Evolutionary conservation across 2,797 vertebrate genomes (phyloP), one percentile per base, ranked within the genome.

Genomic region (Enteromius radiatus): DNA sequence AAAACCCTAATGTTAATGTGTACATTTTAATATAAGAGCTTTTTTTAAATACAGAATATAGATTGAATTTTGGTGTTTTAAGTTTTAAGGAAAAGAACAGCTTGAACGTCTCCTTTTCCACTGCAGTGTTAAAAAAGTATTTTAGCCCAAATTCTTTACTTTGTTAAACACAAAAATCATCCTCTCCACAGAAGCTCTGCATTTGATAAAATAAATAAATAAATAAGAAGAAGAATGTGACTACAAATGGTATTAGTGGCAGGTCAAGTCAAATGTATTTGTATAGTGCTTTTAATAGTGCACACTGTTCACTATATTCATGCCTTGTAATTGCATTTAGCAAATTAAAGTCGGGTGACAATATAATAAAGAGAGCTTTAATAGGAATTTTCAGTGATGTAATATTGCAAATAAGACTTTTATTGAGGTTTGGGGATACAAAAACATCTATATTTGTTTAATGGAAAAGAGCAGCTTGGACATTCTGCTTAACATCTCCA

Each of bases 401-500:
- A 54, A n/a, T 73, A 8, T 33, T 12, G 10, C 17, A 31, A 33
- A 31, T 31, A 7, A 63, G 61, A 52, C 19, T 33, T 74, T 15
- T 36, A 19, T 28, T 5, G 1, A 19, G 45, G 15, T 4, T 26
- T 45, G 68, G 23, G 1, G 21, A 8, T 26, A 17, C 0, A 26
- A 70, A 45, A 70, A 12, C 1, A 10, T 28, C n/a, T 10, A 47
- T 47, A 19, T 71, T 49, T 1, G 1, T 68, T 68, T 41, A 14
- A 68, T 36, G 28, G 10, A 73, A 73, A 73, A 73, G 19, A n/a
- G 47, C 47, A 73, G 70, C 70, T n/a, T 73, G 28, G 10, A 73
- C 70, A 73, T 73, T 54, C 31, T 33, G 31, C 19, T 12, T 4
- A 52, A n/a, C 49, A 0, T 74, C 70, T 74, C 28, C 28, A n/a